Evolutionary conservation across 2,113 vertebrate genomes (phyloP).

Genomic region (Pedetes capensis): DNA sequence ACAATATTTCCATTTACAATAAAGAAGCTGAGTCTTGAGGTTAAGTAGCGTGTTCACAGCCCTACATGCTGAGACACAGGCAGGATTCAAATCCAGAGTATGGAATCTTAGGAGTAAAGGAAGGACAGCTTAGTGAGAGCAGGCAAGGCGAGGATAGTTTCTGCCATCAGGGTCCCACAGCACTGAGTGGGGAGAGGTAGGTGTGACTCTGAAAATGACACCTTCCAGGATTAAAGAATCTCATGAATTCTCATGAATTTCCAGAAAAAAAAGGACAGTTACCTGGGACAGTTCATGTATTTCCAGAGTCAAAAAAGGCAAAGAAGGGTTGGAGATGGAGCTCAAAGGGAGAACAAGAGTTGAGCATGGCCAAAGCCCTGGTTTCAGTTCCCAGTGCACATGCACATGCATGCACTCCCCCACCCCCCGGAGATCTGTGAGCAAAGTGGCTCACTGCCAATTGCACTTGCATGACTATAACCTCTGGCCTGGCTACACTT

Average conservation of each 20-base stretch:
- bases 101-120: neutral
- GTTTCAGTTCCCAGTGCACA: neutral
- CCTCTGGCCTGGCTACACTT: neutral
- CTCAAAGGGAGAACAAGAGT: neutral
- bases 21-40: neutral
- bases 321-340: neutral
- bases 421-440: too few species aligned
- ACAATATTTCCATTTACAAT: neutral
- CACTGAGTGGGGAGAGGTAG: neutral
- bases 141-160: neutral
- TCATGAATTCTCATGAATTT: neutral
- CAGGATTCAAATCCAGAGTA: neutral
- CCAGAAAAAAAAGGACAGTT: neutral
- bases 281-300: neutral
- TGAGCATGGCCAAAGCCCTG: neutral
- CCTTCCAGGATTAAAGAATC: neutral
- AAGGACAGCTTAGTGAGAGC: neutral
- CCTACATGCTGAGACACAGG: neutral
- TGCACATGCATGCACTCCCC: neutral
- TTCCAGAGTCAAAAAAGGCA: neutral
- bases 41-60: neutral
- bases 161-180: neutral
- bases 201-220: neutral
- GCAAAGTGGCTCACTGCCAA: neutral
- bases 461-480: accelerated